Conservation (phyloP, 2,797 vertebrate species). For the Aeoliscus strigatus region DNA sequence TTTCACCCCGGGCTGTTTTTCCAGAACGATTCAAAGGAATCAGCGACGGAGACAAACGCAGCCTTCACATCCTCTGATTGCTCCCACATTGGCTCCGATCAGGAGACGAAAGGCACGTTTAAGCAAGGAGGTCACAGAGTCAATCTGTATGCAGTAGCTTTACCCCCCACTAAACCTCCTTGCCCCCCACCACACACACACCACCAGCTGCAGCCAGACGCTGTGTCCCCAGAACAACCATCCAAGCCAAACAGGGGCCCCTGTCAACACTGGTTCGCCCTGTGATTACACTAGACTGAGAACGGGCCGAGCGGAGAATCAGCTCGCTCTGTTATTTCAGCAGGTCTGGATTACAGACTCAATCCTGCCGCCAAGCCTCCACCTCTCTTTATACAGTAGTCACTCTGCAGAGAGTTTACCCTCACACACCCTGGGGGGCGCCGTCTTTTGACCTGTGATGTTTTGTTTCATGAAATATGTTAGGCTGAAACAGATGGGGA, state of each 20-base stretch:
- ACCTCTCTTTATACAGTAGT: conserved; percentile 58
- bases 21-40: conserved; percentile 9
- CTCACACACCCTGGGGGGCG: conserved; percentile 29
- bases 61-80: conserved; percentile 16
- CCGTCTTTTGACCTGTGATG: conserved; percentile 49
- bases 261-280: conserved; percentile 58
- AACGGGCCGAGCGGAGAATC: conserved; percentile 48
- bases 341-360: conserved; percentile 67
- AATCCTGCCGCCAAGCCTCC: conserved; percentile 42
- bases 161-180: conserved; percentile 1
- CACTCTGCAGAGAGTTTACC: conserved; percentile 50
- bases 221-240: conserved; percentile 50
- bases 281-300: conserved; percentile 62
- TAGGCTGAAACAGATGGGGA: background rate
- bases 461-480: conserved; percentile 28
- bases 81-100: conserved; percentile 21
- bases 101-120: conserved; percentile 19
- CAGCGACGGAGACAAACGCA: conserved; percentile 2
- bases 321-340: conserved; percentile 63
- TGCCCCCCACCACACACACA: too few relatives aligned
- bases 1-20: conserved; percentile 10
- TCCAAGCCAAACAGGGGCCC: conserved; percentile 64
- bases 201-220: conserved; percentile 41
- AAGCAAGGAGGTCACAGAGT: conserved; percentile 40
- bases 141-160: conserved; percentile 29